Conservation (phyloP, 2,888 invertebrate genomes). For the Harpalus rubripes region DNA sequence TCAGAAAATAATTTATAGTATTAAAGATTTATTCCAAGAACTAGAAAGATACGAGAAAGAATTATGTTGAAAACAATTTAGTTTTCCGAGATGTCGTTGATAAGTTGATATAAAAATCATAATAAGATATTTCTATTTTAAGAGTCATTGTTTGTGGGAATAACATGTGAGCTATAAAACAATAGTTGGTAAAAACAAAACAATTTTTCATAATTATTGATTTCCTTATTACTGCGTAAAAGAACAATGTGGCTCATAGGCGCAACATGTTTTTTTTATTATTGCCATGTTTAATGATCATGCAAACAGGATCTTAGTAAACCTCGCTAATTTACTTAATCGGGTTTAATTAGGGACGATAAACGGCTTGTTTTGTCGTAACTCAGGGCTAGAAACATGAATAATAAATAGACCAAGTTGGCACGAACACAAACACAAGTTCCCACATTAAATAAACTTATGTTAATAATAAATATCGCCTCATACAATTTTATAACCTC, state of each 20-base stretch:
- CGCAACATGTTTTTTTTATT: conserved; percentile 1
- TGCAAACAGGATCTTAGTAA: conserved; percentile 32
- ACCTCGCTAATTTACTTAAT: conserved; percentile 43
- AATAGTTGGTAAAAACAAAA: conserved; percentile 34
- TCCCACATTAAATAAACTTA: background rate
- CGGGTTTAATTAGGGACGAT: conserved; percentile 27
- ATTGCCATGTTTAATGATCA: background rate
- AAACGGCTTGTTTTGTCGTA: conserved; percentile 30
- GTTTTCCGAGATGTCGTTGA: too few species aligned
- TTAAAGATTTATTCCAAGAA: too few species aligned
- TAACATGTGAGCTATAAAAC: background rate
- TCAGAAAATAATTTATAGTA: too few species aligned
- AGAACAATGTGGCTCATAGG: conserved; percentile 33
- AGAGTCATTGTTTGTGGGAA: background rate
- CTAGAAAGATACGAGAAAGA: too few species aligned
- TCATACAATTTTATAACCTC: background rate
- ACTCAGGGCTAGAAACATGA: conserved; percentile 27
- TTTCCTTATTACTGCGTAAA: conserved; percentile 51
- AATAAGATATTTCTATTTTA: too few species aligned
- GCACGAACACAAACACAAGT: background rate
- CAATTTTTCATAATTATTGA: conserved; percentile 55
- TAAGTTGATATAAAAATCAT: too few species aligned
- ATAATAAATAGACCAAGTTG: conserved; percentile 29
- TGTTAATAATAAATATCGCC: background rate
- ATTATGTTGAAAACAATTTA: too few species aligned